Conservation (phyloP, 2,888 invertebrate genomes). For the Macrophya annulata region DNA sequence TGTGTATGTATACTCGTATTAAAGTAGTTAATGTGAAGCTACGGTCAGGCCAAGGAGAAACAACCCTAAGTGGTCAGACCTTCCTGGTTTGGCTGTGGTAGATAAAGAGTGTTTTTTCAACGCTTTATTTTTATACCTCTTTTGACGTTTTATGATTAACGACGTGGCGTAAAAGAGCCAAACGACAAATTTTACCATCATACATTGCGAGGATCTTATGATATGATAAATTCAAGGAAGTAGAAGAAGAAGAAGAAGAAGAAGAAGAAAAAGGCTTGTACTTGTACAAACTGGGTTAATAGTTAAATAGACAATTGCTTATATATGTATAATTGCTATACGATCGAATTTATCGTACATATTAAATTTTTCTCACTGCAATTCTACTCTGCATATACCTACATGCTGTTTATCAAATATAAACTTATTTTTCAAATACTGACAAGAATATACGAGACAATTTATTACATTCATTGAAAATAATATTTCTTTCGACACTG, state of each 20-base stretch:
- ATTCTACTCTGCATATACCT: not conserved
- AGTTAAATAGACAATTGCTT: not conserved
- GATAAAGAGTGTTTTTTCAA: not conserved
- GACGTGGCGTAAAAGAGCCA: not conserved
- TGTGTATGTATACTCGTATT: not conserved
- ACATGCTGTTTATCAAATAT: not conserved
- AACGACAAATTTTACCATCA: not conserved
- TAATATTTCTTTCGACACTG: constrained; percentile 27
- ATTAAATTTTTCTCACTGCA: not conserved
- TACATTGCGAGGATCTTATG: not conserved
- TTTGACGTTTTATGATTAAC: constrained; percentile 12
- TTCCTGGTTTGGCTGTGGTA: not conserved
- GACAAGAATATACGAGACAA: not conserved
- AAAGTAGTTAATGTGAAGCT: constrained; percentile 3
- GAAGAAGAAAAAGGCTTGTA: not conserved
- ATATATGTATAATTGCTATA: not conserved
- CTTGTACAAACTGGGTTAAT: not conserved
- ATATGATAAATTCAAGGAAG: not conserved
- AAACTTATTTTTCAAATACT: not conserved
- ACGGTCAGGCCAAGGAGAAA: constrained; percentile 22
- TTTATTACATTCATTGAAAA: not conserved
- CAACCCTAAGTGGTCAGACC: not conserved
- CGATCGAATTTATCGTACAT: not conserved
- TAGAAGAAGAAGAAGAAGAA: not conserved
- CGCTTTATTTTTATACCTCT: not conserved